phyloP scores from a whole-genome alignment of 2,113 vertebrate genomes.

The human region DNA sequence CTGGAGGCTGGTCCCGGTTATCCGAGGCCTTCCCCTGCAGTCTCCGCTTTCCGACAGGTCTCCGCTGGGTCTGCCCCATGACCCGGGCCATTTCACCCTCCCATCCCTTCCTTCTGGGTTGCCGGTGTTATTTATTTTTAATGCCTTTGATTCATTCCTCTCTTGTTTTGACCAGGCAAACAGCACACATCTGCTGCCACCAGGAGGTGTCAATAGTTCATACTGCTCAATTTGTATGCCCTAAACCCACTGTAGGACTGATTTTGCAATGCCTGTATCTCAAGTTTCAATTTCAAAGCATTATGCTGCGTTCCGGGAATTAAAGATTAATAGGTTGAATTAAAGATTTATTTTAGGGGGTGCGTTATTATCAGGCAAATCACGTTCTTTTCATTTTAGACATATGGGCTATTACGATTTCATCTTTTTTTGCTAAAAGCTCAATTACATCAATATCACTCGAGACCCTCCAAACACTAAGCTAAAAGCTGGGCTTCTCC shows the following conservation, averaged over 20 bases:
- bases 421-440: conserved; percentile 52
- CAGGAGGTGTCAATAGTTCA: conserved; percentile 69
- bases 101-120: neutral
- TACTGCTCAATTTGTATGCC: conserved; percentile 36
- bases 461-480: conserved; percentile 55
- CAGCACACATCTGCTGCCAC: conserved; percentile 68
- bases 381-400: conserved; percentile 73
- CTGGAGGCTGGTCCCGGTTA: rapidly evolving
- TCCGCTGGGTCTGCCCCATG: neutral
- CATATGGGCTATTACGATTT: conserved; percentile 51
- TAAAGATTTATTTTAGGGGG: conserved; percentile 59
- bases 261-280: conserved; percentile 34
- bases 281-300: conserved; percentile 66
- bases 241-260: neutral
- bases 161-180: conserved; percentile 61
- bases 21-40: neutral
- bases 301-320: conserved; percentile 53
- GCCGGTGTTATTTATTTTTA: conserved; percentile 15
- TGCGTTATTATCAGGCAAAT: conserved; percentile 18
- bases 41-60: neutral
- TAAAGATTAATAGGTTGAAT: conserved; percentile 63
- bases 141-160: conserved; percentile 52
- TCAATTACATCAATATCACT: conserved; percentile 42
- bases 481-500: conserved; percentile 25
- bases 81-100: neutral